Percentiles rank a stretch among this genome's conserved stretches.
These are phyloP conservation scores for Sarcoramphus papa DNA, from an alignment of 2,797 vertebrate species.

Conservation along the genomic window DNA sequence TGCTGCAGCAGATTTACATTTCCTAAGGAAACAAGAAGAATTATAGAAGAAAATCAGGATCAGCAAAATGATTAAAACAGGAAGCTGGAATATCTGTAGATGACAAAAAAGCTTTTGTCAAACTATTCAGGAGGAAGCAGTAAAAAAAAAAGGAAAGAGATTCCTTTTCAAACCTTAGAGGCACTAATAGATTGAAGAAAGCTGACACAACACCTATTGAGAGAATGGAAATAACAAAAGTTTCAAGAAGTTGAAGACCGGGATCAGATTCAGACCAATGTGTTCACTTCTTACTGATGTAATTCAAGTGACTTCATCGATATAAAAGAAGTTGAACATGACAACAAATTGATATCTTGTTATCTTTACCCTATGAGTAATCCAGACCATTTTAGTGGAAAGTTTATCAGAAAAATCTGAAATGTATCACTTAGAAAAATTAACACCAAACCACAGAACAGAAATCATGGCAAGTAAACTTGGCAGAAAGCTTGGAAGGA, in stretches of 20 bases:
- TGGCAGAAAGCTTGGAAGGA: background rate
- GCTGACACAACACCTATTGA: background rate
- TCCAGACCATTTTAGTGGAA: background rate
- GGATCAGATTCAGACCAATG: background rate
- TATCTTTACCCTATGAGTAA: background rate
- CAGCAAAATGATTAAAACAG: constrained; percentile 29
- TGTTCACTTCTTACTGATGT: background rate
- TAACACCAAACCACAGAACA: background rate
- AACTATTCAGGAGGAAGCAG: background rate
- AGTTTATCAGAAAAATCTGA: background rate
- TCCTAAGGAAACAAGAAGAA: constrained; percentile 55
- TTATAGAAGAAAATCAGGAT: constrained; percentile 42
- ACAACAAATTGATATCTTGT: background rate
- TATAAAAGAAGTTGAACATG: background rate
- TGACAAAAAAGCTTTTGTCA: constrained; percentile 18
- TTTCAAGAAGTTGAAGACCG: background rate
- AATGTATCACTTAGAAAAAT: background rate
- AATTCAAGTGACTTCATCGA: background rate
- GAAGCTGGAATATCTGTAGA: background rate
- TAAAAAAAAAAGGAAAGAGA: fast-evolving
- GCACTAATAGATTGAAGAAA: background rate
- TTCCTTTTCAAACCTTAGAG: background rate
- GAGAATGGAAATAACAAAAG: background rate
- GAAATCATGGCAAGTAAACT: background rate
- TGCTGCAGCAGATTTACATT: constrained; percentile 58